A percentile compares a stretch with the other conserved stretches of the same genome.
These are phyloP conservation scores for Dysmachus trigonus DNA, from an alignment of 2,888 invertebrate species.

Conservation along the genomic window DNA sequence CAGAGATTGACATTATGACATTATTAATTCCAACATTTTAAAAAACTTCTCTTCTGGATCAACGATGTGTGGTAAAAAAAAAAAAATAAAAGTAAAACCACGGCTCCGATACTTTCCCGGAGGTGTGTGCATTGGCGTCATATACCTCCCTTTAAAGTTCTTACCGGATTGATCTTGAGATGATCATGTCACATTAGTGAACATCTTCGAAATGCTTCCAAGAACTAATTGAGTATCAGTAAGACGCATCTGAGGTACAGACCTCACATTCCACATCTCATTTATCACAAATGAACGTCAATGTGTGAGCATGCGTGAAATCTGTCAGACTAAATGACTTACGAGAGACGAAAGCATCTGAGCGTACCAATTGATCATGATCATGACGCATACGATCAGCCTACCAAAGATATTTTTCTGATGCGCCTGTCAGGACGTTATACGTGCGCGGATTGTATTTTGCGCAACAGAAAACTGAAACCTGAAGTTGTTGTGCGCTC, in stretches of 20 bases:
- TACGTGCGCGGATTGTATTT: conserved; percentile 1
- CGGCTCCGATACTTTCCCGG: background rate
- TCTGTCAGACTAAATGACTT: conserved; percentile 48
- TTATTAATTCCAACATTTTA: background rate
- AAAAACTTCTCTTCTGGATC: background rate
- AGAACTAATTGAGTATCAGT: conserved; percentile 43
- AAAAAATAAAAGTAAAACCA: background rate
- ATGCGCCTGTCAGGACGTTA: conserved; percentile 31
- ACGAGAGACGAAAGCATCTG: conserved; percentile 39
- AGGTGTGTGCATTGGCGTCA: conserved; percentile 2
- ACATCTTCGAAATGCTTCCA: conserved; percentile 38
- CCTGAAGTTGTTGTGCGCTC: background rate
- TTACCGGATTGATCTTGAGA: conserved; percentile 39
- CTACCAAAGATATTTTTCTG: background rate
- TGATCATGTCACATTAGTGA: conserved; percentile 45
- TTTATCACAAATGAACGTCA: conserved; percentile 43
- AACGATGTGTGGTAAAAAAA: background rate
- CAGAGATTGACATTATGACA: background rate
- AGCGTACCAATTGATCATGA: conserved; percentile 34
- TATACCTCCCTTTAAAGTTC: background rate
- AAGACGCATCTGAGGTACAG: conserved; percentile 14
- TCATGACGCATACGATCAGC: conserved; percentile 36
- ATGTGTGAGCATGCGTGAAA: conserved; percentile 47
- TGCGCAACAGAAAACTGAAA: conserved; percentile 13
- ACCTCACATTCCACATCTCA: conserved; percentile 34